Evolutionary conservation across 2,888 invertebrate species (phyloP).

Genomic region (Leptopilina drosophilae): DNA sequence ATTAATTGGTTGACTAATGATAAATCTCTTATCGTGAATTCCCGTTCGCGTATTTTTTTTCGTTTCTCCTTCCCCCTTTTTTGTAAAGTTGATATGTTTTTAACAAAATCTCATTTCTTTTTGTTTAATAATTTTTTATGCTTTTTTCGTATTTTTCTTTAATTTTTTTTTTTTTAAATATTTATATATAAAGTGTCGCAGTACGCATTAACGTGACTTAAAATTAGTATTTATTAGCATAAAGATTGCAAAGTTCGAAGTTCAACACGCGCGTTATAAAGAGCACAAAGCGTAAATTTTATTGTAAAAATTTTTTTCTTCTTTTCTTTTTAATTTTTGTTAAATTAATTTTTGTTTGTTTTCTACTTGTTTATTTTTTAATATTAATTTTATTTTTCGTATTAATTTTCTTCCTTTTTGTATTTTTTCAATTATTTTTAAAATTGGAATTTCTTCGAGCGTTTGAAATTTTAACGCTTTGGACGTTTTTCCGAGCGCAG

Average conservation of each 20-base stretch:
- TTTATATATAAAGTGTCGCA: constrained; percentile 18
- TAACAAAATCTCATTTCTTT: constrained; percentile 22
- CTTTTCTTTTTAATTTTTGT: constrained; percentile 47
- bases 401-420: too few relatives aligned
- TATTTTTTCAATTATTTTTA: neutral
- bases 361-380: constrained; percentile 47
- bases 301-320: constrained; percentile 45
- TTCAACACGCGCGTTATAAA: constrained; percentile 26
- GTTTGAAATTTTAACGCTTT: too few relatives aligned
- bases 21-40: constrained; percentile 24
- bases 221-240: constrained; percentile 8
- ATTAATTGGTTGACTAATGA: too few relatives aligned
- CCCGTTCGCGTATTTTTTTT: constrained; percentile 21
- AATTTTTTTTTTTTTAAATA: too few relatives aligned
- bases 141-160: too few relatives aligned
- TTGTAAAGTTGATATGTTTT: constrained; percentile 19
- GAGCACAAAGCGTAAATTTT: constrained; percentile 29
- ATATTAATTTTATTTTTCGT: neutral
- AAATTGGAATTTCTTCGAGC: too few relatives aligned
- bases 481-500: too few relatives aligned
- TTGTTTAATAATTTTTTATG: too few relatives aligned
- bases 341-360: constrained; percentile 46
- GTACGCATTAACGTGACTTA: constrained; percentile 29
- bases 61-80: neutral
- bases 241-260: constrained; percentile 24